These are phyloP conservation scores for Drosophila ironensis DNA, from an alignment of 1,140 invertebrate genomes.

Conservation along the genomic window DNA sequence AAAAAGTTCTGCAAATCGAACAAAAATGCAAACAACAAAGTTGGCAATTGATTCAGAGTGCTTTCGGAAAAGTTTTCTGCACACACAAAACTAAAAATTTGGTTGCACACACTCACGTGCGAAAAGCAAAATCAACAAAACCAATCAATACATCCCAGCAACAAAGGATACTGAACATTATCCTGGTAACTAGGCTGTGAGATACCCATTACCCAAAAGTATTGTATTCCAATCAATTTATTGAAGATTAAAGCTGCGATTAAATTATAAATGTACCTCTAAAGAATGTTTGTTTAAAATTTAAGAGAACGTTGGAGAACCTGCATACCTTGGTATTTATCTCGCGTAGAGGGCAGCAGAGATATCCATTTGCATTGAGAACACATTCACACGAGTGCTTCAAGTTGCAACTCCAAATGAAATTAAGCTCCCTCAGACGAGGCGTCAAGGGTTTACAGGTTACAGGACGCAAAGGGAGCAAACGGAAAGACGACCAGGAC, in stretches of 20 bases:
- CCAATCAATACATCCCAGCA: slow-evolving; percentile 30
- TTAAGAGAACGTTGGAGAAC: too few species aligned
- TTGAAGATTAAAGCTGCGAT: too few species aligned
- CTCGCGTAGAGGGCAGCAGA: background rate
- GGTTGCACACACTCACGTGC: background rate
- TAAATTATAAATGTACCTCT: too few species aligned
- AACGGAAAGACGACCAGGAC: background rate
- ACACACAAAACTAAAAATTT: slow-evolving; percentile 31
- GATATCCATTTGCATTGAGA: slow-evolving; percentile 33
- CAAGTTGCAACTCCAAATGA: slow-evolving; percentile 32
- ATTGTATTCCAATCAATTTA: too few species aligned
- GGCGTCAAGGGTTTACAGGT: slow-evolving; percentile 6
- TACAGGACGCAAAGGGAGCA: slow-evolving; percentile 8
- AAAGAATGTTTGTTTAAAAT: too few species aligned
- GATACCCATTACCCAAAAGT: background rate
- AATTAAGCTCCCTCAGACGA: slow-evolving; percentile 27
- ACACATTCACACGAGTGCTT: slow-evolving; percentile 18
- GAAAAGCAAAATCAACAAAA: slow-evolving; percentile 8
- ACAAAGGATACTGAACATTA: background rate
- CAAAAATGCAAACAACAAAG: slow-evolving; percentile 35
- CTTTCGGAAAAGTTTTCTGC: slow-evolving; percentile 37
- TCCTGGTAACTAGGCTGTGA: background rate
- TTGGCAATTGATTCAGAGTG: slow-evolving; percentile 41
- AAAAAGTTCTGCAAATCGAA: slow-evolving; percentile 12
- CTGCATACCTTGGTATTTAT: background rate